Evolutionary conservation across 2,888 invertebrate species (phyloP).

Genomic region (Mythimna ferrago): DNA sequence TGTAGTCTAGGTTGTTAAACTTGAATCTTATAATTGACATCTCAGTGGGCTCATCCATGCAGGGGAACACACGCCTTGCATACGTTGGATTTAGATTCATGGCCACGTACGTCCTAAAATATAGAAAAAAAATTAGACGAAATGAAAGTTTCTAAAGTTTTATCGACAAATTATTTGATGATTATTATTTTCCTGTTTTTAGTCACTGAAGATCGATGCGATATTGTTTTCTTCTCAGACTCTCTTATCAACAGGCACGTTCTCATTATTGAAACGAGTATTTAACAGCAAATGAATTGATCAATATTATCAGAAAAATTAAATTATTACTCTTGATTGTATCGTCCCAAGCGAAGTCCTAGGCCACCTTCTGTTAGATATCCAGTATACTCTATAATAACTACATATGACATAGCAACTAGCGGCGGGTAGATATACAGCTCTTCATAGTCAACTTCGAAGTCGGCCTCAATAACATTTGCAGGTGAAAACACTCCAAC

Average conservation of each 20-base stretch:
- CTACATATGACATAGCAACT: slow-evolving; percentile 61
- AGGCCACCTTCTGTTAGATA: slow-evolving; percentile 64
- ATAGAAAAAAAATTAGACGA: neutral
- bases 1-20: slow-evolving; percentile 76
- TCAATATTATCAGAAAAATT: neutral
- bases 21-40: slow-evolving; percentile 80
- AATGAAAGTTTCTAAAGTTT: too few relatives aligned
- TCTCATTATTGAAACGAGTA: too few relatives aligned
- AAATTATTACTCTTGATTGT: slow-evolving; percentile 63
- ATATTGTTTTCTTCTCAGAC: too few relatives aligned
- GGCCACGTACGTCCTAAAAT: slow-evolving; percentile 86
- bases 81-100: slow-evolving; percentile 92
- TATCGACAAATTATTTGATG: too few relatives aligned
- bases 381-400: slow-evolving; percentile 77
- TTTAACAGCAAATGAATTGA: neutral
- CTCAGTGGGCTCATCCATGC: slow-evolving; percentile 92
- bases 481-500: slow-evolving; percentile 70
- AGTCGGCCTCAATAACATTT: slow-evolving; percentile 63
- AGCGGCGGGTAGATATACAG: slow-evolving; percentile 70
- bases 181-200: too few relatives aligned
- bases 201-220: neutral
- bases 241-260: too few relatives aligned
- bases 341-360: slow-evolving; percentile 73
- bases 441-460: slow-evolving; percentile 57
- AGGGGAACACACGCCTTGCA: slow-evolving; percentile 93